Base-by-base conservation (phyloP, 2,888 invertebrate species). In the Cecidostiba fungosa region DNA sequence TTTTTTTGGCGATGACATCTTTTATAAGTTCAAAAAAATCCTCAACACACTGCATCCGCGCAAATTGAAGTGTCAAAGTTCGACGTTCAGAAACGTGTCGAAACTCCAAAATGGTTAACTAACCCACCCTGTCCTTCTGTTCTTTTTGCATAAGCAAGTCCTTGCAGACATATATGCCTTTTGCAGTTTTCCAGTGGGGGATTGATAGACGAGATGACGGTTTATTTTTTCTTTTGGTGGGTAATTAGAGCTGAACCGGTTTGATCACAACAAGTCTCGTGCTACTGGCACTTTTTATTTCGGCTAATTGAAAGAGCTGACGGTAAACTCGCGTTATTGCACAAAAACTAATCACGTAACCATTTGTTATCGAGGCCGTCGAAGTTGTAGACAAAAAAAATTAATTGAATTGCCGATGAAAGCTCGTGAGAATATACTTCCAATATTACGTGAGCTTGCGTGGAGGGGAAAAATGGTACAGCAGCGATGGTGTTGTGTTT, bases 61-160 rank as follows among this genome's bases (percentile, higher is more conserved):
- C 77, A 80, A 81, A 81, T 81, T 85, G 85, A 85, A 77, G 85
- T 85, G 85, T 85, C 77, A 85, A 81, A 85, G 54, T 84, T 84
- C 73, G 62, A 72, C 39, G 77, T 8, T n/a, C 72, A n/a, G 36
- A 70, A 66, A 76, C 50, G 82, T 76, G 76, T 82, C 76, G 36
- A 69, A 76, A 77, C 82, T 77, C 59, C 23, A 82, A 82, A 77
- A 82, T 82, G 54, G 77, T 70, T 54, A 66, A 72, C 39, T 26
- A 72, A 50, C 50, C 29, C 69, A n/a, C n/a, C n/a, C n/a, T n/a
- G n/a, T n/a, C n/a, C 6, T 10, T 36, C 19, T 47, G 36, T 14
- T n/a, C 16, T 19, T 10, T 23, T 3, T n/a, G 59, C 59, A 59
- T 59, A 23, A 59, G 4, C 59, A 23, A n/a, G 16, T 23, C 59